These are phyloP conservation scores for Cavia aperea DNA, from an alignment of 2,113 vertebrate species.

Conservation along the genomic window DNA sequence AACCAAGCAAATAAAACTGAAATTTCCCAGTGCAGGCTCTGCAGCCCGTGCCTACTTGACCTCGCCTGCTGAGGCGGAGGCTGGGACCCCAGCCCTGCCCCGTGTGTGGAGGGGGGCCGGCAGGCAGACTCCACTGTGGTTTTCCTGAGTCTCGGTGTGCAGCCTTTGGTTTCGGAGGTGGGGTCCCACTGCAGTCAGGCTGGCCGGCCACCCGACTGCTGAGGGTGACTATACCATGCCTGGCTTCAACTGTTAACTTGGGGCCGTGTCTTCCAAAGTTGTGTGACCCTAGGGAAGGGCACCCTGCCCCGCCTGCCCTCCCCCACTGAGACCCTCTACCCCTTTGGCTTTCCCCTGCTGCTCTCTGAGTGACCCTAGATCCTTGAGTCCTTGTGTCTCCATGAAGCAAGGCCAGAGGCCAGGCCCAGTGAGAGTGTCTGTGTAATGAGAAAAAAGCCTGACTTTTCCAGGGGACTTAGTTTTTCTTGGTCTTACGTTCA, in stretches of 20 bases:
- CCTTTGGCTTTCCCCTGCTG: not conserved
- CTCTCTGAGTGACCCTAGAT: not conserved
- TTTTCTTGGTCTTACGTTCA: not conserved
- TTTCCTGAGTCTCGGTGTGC: not conserved
- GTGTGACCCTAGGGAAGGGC: not conserved
- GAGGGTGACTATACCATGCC: not conserved
- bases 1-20: not conserved
- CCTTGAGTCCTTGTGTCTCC: not conserved
- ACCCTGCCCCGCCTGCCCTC: not conserved
- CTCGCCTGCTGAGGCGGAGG: not conserved
- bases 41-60: not conserved
- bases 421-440: not conserved
- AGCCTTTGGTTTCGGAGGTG: not conserved
- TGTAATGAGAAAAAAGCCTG: not conserved
- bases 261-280: not conserved
- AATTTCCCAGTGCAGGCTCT: not conserved
- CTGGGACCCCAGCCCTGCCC: not conserved
- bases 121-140: not conserved
- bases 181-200: not conserved
- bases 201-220: not conserved
- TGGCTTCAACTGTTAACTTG: not conserved
- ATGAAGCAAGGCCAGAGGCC: not conserved
- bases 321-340: not conserved
- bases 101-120: not conserved
- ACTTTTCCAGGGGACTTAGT: not conserved